Percentiles rank a stretch among this genome's conserved stretches.
Conservation (phyloP, 2,113 vertebrate species). For the Halichoerus grypus region DNA sequence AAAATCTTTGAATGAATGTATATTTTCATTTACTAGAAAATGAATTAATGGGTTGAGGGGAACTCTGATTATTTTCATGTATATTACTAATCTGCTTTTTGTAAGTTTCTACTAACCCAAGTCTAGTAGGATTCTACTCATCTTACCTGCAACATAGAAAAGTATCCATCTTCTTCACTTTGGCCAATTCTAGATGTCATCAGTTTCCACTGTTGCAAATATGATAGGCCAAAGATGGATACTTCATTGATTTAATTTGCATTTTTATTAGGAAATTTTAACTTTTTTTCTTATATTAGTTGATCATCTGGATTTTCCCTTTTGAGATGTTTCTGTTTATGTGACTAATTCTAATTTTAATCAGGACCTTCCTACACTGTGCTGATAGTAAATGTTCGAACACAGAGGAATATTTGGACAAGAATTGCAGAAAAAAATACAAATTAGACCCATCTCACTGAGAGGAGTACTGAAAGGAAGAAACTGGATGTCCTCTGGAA, state of each 20-base stretch:
- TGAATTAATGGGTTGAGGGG: not conserved
- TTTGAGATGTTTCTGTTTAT: not conserved
- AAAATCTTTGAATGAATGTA: not conserved
- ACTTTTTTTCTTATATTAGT: not conserved
- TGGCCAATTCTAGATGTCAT: not conserved
- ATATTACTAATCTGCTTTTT: not conserved
- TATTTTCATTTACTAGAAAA: not conserved
- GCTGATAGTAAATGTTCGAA: not conserved
- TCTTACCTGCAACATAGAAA: not conserved
- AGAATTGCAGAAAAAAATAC: constrained; percentile 24
- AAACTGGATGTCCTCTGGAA: not conserved
- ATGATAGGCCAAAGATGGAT: not conserved
- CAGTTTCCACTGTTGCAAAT: not conserved
- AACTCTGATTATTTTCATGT: not conserved
- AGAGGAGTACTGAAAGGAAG: not conserved
- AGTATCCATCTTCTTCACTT: not conserved
- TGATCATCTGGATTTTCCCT: not conserved
- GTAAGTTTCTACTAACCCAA: not conserved
- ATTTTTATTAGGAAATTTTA: not conserved
- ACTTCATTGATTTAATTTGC: not conserved
- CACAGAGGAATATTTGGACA: not conserved
- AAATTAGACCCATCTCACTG: not conserved
- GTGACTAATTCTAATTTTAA: constrained; percentile 31
- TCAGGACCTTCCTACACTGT: not conserved
- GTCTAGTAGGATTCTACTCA: not conserved